These are phyloP conservation scores for Frankliniella intonsa DNA, from an alignment of 2,888 invertebrate species.

Conservation along the genomic window DNA sequence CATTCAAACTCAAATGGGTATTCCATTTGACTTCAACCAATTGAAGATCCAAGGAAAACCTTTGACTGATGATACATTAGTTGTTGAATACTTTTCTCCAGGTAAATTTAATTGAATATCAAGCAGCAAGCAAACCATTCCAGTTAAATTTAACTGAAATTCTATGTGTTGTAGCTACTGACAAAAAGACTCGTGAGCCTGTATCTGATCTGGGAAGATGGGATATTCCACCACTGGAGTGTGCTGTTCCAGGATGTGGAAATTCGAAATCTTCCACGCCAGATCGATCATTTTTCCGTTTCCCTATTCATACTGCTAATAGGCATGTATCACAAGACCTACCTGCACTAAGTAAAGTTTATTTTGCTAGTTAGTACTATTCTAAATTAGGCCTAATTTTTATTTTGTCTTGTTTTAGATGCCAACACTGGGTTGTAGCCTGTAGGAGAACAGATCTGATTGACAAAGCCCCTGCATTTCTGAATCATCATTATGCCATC, in stretches of 20 bases:
- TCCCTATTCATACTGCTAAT: conserved; percentile 35
- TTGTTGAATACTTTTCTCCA: conserved; percentile 37
- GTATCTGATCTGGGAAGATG: conserved; percentile 33
- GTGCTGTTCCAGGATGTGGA: conserved; percentile 38
- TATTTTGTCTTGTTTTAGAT: conserved; percentile 33
- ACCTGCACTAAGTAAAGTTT: neutral
- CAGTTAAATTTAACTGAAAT: conserved; percentile 28
- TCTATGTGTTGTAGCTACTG: neutral
- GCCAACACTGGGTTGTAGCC: conserved; percentile 38
- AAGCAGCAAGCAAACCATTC: neutral
- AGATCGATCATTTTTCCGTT: conserved; percentile 37
- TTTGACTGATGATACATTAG: conserved; percentile 37
- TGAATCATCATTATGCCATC: conserved; percentile 37
- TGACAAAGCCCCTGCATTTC: conserved; percentile 35
- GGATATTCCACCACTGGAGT: conserved; percentile 33
- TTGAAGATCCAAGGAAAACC: conserved; percentile 37
- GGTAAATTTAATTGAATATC: conserved; percentile 29
- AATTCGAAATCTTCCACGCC: conserved; percentile 37
- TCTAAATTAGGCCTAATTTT: neutral
- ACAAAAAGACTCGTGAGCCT: conserved; percentile 29
- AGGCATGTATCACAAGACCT: conserved; percentile 33
- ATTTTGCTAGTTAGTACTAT: neutral
- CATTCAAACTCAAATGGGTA: conserved; percentile 38
- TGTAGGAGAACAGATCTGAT: conserved; percentile 35
- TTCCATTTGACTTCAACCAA: conserved; percentile 38